These are phyloP conservation scores for Pelmatolapia mariae DNA, from an alignment of 2,113 vertebrate species.

Conservation along the genomic window DNA sequence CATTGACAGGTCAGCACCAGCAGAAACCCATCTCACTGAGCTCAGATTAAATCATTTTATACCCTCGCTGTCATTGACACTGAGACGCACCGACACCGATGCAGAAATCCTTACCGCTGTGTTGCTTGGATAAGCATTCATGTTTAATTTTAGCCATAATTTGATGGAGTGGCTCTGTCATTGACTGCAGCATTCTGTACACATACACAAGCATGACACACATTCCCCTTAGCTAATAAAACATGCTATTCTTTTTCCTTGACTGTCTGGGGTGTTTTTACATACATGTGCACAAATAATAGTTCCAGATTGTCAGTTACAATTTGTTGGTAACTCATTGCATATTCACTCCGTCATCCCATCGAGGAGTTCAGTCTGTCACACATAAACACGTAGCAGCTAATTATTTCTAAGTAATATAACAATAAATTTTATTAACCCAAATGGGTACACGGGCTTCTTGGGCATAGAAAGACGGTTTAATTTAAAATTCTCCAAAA, in stretches of 20 bases:
- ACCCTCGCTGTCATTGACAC: not conserved
- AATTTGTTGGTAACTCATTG: not conserved
- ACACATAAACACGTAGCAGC: not conserved
- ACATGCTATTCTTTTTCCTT: not conserved
- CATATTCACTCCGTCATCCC: not conserved
- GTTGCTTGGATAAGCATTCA: not conserved
- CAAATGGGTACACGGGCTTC: not conserved
- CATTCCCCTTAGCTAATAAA: not conserved
- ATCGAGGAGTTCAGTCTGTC: not conserved
- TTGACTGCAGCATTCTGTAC: not conserved
- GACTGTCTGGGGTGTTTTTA: not conserved
- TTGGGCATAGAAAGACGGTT: not conserved
- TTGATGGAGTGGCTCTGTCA: not conserved
- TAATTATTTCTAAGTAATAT: not conserved
- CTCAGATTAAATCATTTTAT: not conserved
- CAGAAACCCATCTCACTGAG: not conserved
- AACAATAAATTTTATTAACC: not conserved
- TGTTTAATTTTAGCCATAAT: not conserved
- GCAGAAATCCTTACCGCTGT: not conserved
- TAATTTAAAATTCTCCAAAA: not conserved
- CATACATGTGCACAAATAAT: not conserved
- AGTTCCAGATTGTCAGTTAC: too few relatives aligned
- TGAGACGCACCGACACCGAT: not conserved
- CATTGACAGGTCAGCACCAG: slow-evolving; percentile 81
- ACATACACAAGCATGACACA: not conserved